Conservation (phyloP, 64 coral and sea anemone species). For the Platygyra sinensis region DNA sequence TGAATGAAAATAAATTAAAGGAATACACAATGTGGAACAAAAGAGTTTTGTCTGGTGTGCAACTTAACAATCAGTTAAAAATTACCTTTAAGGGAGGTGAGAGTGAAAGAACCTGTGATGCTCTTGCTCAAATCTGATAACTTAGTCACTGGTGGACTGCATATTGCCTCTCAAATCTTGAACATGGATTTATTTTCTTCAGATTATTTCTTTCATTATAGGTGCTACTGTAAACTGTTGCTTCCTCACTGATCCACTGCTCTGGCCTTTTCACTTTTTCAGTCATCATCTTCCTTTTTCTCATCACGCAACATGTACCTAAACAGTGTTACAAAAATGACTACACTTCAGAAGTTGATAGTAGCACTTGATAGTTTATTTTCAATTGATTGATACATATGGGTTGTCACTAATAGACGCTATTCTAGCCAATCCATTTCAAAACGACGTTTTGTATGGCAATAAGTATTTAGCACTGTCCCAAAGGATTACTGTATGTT, state of each 20-base stretch:
- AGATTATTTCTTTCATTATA: background rate
- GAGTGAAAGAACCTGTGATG: background rate
- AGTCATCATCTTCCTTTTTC: conserved; percentile 72
- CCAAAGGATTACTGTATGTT: no score
- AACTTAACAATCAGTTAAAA: background rate
- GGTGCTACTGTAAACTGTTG: background rate
- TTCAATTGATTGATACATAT: background rate
- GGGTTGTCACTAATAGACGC: no score
- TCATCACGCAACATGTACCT: conserved; percentile 83
- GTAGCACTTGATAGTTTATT: background rate
- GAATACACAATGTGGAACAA: background rate
- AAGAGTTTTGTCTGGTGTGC: background rate
- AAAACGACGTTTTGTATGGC: no score
- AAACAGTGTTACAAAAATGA: background rate
- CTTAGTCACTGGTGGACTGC: background rate
- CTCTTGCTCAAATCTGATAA: background rate
- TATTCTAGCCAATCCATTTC: no score
- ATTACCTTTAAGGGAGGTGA: no score
- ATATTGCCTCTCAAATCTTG: background rate
- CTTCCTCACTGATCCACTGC: background rate
- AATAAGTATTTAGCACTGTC: no score
- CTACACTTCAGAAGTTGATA: background rate
- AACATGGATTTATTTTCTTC: background rate
- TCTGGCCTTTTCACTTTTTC: background rate
- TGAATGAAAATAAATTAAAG: conserved; percentile 9